phyloP scores from a whole-genome alignment of 2,113 vertebrate genomes.

The Coryphaenoides rupestris region DNA sequence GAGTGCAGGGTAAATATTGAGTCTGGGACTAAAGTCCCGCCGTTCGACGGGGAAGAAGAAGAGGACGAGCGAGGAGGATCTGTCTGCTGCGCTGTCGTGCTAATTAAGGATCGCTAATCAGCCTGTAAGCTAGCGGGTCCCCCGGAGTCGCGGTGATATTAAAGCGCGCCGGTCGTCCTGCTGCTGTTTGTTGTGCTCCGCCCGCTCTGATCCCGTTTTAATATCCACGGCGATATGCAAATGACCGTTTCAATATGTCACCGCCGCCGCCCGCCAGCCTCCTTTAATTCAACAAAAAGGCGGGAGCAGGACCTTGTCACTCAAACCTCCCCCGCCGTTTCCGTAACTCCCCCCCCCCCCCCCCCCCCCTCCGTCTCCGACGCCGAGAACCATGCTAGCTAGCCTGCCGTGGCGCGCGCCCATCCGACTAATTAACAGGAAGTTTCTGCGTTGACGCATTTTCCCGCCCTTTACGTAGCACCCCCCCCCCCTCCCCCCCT shows the following conservation, averaged over 20 bases:
- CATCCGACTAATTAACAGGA: conserved; percentile 88
- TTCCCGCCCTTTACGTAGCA: no score
- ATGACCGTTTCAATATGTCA: conserved; percentile 96
- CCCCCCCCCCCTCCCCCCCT: no score
- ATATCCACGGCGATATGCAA: conserved; percentile 99
- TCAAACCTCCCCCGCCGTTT: conserved; percentile 76
- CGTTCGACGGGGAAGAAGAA: conserved; percentile 75
- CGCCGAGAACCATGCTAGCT: no score
- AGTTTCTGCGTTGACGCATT: conserved; percentile 51
- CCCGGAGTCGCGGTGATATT: conserved; percentile 98
- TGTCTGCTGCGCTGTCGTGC: conserved; percentile 60
- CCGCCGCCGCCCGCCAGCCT: conserved; percentile 89
- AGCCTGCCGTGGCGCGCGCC: conserved; percentile 38
- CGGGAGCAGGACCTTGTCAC: conserved; percentile 94
- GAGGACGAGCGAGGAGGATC: conserved; percentile 68
- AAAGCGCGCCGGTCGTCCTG: conserved; percentile 84
- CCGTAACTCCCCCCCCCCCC: conserved; percentile 69
- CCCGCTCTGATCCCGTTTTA: conserved; percentile 98
- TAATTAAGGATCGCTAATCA: conserved; percentile 99
- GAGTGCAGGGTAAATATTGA: conserved; percentile 99
- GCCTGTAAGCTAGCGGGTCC: conserved; percentile 83
- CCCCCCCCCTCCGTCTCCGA: no score
- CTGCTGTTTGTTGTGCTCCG: conserved; percentile 95
- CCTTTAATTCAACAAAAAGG: conserved; percentile 96
- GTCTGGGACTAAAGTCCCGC: conserved; percentile 94